phyloP scores from a whole-genome alignment of 2,797 vertebrate genomes.

The Oreochromis grahami region DNA sequence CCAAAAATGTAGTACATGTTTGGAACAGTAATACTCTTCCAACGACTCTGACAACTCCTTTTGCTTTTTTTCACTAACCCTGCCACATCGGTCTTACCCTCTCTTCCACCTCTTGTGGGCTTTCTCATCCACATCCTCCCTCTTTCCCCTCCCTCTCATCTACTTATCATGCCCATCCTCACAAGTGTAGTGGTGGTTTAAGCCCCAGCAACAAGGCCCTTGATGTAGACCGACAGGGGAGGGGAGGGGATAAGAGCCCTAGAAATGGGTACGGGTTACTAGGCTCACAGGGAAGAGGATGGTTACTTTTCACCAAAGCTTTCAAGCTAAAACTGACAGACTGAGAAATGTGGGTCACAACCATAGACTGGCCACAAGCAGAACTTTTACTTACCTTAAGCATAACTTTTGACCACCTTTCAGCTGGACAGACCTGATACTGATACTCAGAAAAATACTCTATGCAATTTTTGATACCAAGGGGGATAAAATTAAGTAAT shows the following conservation, averaged over 20 bases:
- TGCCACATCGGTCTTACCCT: background rate
- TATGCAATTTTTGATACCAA: background rate
- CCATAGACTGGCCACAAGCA: background rate
- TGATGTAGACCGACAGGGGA: slow-evolving; percentile 13
- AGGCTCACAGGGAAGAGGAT: slow-evolving; percentile 5
- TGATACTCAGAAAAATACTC: background rate
- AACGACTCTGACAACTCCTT: background rate
- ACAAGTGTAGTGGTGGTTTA: slow-evolving; percentile 19
- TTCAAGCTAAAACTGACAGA: background rate
- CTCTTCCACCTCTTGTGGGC: background rate
- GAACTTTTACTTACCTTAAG: background rate
- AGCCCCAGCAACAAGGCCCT: slow-evolving; percentile 34
- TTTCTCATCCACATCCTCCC: background rate
- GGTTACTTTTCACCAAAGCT: background rate
- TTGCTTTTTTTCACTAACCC: background rate
- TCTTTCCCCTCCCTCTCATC: background rate
- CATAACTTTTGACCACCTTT: background rate
- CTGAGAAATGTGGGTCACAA: background rate
- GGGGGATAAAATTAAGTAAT: background rate
- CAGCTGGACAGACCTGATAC: background rate
- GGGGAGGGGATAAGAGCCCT: slow-evolving; percentile 10
- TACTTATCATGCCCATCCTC: background rate
- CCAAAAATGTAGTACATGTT: background rate
- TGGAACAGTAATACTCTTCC: background rate
- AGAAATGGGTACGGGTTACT: slow-evolving; percentile 41